Evolutionary conservation across 2,113 vertebrate genomes (phyloP), one percentile per base, ranked within the genome.

Genomic region (Zosterops borbonicus): DNA sequence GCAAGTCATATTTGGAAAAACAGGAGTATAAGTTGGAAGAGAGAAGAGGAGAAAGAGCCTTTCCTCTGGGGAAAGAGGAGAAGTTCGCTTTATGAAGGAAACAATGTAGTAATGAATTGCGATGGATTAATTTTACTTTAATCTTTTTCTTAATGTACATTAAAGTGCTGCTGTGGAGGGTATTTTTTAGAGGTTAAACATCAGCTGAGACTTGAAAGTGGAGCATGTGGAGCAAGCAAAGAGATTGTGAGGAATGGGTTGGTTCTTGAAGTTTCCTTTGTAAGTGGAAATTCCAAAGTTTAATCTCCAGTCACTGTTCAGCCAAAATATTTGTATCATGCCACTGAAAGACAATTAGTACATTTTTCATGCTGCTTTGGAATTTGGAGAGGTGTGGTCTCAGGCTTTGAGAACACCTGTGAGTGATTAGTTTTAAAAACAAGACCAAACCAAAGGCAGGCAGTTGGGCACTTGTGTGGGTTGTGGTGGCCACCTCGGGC

Each of bases 401-500:
- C 6, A 5, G 28, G n/a, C 17, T 77, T 69, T 58, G 41, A 74
- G 55, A 49, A 24, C 23, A 70, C 23, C 35, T 71, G 4, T 22
- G 28, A 49, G 31, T 0, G 2, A 37, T 41, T 13, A 22, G 10
- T 56, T 85, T 59, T 42, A 50, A 44, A 62, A 73, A 1, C 31
- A 42, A 35, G 69, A 13, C 0, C 6, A n/a, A 35, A 37, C 9
- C 27, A 13, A 73, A 37, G 52, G 28, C 12, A 25, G 25, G 33
- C 3, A 0, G 14, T 2, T 64, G 21, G 33, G 65, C n/a, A 29
- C 21, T 28, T 23, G 14, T 46, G 24, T 19, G 39, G 19, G 6
- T 2, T 79, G 35, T 62, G 47, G 14, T 0, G 0, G 17, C 19
- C 16, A 5, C 5, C 22, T 52, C 1, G 3, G 14, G n/a, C 12